Evolutionary conservation across 2,888 invertebrate species (phyloP).

Genomic region (Villa cingulata): DNA sequence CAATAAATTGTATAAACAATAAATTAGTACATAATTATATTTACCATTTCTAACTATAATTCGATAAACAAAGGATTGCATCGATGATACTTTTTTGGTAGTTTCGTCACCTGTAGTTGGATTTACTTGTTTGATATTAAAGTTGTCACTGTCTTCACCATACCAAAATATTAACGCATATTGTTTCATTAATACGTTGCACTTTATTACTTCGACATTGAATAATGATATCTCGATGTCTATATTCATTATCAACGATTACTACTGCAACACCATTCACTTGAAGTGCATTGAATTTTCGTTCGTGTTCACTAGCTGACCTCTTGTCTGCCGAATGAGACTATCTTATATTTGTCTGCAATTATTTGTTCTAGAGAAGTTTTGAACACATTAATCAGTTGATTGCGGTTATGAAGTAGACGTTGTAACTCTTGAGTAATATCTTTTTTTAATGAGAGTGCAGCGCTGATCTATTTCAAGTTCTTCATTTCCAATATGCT

Average conservation of each 20-base stretch:
- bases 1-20: neutral
- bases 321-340: conserved; percentile 22
- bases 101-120: conserved; percentile 8
- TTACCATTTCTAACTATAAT: conserved; percentile 4
- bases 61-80: conserved; percentile 6
- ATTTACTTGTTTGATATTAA: conserved; percentile 12
- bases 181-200: conserved; percentile 19
- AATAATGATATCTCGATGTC: conserved; percentile 20
- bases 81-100: neutral
- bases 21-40: conserved; percentile 2
- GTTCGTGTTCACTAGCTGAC: conserved; percentile 19
- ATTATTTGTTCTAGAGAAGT: conserved; percentile 18
- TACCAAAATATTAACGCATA: conserved; percentile 24
- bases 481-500: conserved; percentile 6
- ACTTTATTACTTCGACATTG: conserved; percentile 17
- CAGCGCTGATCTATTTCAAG: conserved; percentile 13
- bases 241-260: conserved; percentile 19
- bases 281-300: conserved; percentile 20
- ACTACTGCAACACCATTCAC: conserved; percentile 20
- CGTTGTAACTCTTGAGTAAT: conserved; percentile 5
- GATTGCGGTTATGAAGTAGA: conserved; percentile 8
- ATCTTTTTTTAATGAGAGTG: neutral
- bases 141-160: conserved; percentile 20
- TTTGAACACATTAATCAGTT: conserved; percentile 15
- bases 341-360: conserved; percentile 17